A percentile compares a stretch with the other conserved stretches of the same genome.
Evolutionary conservation across 2,113 vertebrate species (phyloP).

Genomic region (Clarias magur): DNA sequence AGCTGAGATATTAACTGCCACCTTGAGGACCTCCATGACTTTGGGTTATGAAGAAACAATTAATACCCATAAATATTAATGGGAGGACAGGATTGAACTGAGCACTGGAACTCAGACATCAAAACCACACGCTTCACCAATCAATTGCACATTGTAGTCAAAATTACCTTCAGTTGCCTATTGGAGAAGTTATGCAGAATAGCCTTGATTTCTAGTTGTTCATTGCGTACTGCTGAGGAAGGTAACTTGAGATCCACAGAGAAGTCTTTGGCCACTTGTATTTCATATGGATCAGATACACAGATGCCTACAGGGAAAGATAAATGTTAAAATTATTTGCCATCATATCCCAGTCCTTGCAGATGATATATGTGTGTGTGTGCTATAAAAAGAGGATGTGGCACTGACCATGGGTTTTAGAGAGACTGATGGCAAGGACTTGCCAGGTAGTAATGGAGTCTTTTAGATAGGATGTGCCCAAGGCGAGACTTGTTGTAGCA

Average conservation of each 20-base stretch:
- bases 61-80: too few relatives aligned
- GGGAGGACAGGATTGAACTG: too few relatives aligned
- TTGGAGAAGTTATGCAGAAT: conserved; percentile 74
- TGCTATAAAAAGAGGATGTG: not conserved
- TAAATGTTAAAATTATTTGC: not conserved
- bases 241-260: conserved; percentile 81
- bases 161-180: fast-evolving
- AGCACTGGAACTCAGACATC: too few relatives aligned
- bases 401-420: conserved; percentile 63
- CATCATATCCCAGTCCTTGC: not conserved
- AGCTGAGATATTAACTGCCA: too few relatives aligned
- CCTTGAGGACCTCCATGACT: too few relatives aligned
- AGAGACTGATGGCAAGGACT: conserved; percentile 77
- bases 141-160: too few relatives aligned
- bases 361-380: too few relatives aligned
- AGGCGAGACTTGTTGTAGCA: conserved; percentile 49
- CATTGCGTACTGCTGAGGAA: conserved; percentile 80
- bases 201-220: conserved; percentile 65
- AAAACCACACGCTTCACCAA: too few relatives aligned
- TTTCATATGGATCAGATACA: conserved; percentile 76
- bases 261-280: conserved; percentile 73
- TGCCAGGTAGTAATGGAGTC: conserved; percentile 84
- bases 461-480: conserved; percentile 67
- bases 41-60: too few relatives aligned
- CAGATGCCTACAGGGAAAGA: conserved; percentile 71